A percentile compares a stretch with the other conserved stretches of the same genome.
These are phyloP conservation scores for Erpetoichthys calabaricus DNA, from an alignment of 2,797 vertebrate species.

Conservation along the genomic window DNA sequence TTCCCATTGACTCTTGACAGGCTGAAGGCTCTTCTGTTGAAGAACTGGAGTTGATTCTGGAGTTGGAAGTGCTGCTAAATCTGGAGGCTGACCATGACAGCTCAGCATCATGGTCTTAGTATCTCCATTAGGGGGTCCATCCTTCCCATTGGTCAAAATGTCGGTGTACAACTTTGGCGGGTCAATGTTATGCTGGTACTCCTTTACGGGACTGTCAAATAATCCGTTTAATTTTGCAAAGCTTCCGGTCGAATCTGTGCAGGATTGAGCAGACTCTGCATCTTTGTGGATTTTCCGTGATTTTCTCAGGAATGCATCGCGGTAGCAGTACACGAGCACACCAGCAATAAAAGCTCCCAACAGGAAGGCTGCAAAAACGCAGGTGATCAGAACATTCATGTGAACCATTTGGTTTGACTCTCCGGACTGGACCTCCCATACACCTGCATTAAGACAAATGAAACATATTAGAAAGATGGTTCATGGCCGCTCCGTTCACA, in stretches of 20 bases:
- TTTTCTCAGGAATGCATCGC: constrained; percentile 77
- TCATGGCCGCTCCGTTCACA: too few relatives aligned
- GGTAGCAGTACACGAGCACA: constrained; percentile 88
- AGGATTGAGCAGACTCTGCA: constrained; percentile 79
- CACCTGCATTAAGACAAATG: constrained; percentile 58
- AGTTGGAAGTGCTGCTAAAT: constrained; percentile 85
- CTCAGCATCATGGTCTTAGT: constrained; percentile 79
- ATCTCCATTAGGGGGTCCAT: constrained; percentile 61
- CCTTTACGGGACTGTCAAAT: constrained; percentile 93
- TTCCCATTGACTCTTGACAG: constrained; percentile 82
- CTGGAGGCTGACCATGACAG: constrained; percentile 75
- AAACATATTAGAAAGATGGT: too few relatives aligned
- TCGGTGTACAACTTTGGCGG: constrained; percentile 89
- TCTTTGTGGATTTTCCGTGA: constrained; percentile 84
- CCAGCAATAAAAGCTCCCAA: constrained; percentile 90
- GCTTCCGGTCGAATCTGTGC: constrained; percentile 84
- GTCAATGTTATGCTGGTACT: constrained; percentile 83
- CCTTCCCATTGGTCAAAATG: constrained; percentile 75
- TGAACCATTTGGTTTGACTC: constrained; percentile 97
- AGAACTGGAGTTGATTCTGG: constrained; percentile 92
- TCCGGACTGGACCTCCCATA: constrained; percentile 86
- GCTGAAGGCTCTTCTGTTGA: constrained; percentile 83
- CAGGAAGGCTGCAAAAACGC: constrained; percentile 88
- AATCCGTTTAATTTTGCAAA: constrained; percentile 88
- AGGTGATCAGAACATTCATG: constrained; percentile 97